These are phyloP conservation scores for Heliconius sara DNA, from an alignment of 2,888 invertebrate genomes.

Conservation along the genomic window DNA sequence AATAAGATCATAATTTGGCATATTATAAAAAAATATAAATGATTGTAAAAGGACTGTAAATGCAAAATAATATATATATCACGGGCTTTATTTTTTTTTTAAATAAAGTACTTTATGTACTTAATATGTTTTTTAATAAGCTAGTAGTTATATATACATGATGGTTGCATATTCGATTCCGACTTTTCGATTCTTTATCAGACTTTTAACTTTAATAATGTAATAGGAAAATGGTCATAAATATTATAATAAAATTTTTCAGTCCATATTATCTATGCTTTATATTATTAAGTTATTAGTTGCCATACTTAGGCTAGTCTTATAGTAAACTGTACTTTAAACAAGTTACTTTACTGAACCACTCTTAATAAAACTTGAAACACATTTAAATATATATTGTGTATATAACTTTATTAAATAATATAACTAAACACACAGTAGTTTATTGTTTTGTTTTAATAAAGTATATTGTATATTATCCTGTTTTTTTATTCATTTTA, in stretches of 20 bases:
- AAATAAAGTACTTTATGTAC: neutral
- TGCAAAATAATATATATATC: neutral
- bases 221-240: neutral
- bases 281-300: slow-evolving; percentile 47
- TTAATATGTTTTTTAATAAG: too few relatives aligned
- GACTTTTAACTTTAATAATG: neutral
- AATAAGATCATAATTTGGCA: neutral
- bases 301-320: slow-evolving; percentile 65
- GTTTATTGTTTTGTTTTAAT: slow-evolving; percentile 61
- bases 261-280: neutral
- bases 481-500: slow-evolving; percentile 33
- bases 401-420: slow-evolving; percentile 22
- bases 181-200: neutral
- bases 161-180: neutral
- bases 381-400: slow-evolving; percentile 7
- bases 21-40: neutral
- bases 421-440: slow-evolving; percentile 32
- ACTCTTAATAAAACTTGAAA: slow-evolving; percentile 10
- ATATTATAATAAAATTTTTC: neutral
- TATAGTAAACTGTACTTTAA: slow-evolving; percentile 45
- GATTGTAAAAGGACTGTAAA: neutral
- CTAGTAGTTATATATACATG: neutral
- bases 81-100: too few relatives aligned
- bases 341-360: neutral
- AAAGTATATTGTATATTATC: slow-evolving; percentile 65